Evolutionary conservation across 2,797 vertebrate genomes (phyloP).

Genomic region (Cryptoblepharus egeriae): DNA sequence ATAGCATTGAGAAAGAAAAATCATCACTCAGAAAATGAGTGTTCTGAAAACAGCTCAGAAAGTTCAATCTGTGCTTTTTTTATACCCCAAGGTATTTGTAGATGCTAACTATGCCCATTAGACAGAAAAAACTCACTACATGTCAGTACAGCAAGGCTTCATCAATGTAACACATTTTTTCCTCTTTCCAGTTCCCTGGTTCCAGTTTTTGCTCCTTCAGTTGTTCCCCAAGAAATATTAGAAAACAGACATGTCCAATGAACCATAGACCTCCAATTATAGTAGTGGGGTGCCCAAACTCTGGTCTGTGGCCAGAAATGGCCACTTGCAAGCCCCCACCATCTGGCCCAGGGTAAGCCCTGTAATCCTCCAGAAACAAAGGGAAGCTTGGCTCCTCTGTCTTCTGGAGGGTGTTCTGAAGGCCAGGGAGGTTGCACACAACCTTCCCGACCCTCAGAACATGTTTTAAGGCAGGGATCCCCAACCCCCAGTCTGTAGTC

Average conservation of each 20-base stretch:
- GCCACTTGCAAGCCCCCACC: too few species aligned
- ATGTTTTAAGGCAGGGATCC: too few species aligned
- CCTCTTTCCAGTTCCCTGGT: conserved; percentile 24
- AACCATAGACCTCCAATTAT: conserved; percentile 19
- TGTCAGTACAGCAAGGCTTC: conserved; percentile 55
- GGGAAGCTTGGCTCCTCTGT: too few species aligned
- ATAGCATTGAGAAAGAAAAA: conserved; percentile 41
- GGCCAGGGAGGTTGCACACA: too few species aligned
- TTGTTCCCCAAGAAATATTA: background rate
- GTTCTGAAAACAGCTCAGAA: conserved; percentile 50
- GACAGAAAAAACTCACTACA: conserved; percentile 48
- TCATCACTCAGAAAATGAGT: conserved; percentile 60
- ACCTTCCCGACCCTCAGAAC: too few species aligned
- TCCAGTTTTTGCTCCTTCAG: background rate
- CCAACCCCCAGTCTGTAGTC: too few species aligned
- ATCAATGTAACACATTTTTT: conserved; percentile 39
- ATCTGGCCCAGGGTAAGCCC: too few species aligned
- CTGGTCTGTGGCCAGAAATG: too few species aligned
- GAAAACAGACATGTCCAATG: background rate
- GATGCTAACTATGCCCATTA: conserved; percentile 50
- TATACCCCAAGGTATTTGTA: conserved; percentile 34
- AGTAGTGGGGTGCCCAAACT: too few species aligned
- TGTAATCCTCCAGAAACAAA: too few species aligned
- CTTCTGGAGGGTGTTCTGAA: too few species aligned
- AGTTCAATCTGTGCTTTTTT: conserved; percentile 55